Conservation (phyloP, 2,888 invertebrate species). For the Ichneumoninae sp. region DNA sequence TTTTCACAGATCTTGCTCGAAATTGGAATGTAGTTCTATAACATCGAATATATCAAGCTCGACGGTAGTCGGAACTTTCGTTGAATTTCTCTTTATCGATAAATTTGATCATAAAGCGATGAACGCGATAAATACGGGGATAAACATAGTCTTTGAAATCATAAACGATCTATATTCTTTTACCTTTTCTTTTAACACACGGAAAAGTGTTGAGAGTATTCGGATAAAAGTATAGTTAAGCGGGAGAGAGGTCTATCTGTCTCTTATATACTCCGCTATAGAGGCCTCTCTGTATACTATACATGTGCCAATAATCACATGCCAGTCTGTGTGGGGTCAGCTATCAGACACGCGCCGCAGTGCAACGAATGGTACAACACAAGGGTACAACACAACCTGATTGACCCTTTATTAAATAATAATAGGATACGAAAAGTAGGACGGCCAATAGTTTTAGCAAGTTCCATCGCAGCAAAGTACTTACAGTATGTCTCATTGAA, state of each 20-base stretch:
- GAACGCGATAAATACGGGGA: no score
- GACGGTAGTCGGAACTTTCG: not conserved
- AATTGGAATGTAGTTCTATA: not conserved
- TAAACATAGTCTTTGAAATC: no score
- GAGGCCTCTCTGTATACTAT: slow-evolving; percentile 18
- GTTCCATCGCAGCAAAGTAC: not conserved
- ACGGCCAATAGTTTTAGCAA: not conserved
- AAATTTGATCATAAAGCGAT: not conserved
- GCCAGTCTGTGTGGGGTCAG: slow-evolving; percentile 56
- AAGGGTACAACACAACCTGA: slow-evolving; percentile 33
- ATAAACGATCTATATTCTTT: no score
- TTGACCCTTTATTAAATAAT: not conserved
- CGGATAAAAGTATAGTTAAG: not conserved
- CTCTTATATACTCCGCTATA: not conserved
- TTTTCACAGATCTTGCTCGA: not conserved
- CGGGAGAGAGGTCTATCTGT: not conserved
- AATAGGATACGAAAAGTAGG: not conserved
- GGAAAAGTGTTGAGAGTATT: not conserved
- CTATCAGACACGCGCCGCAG: slow-evolving; percentile 56
- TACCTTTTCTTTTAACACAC: not conserved
- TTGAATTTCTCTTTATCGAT: not conserved
- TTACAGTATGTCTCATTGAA: not conserved
- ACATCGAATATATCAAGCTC: not conserved
- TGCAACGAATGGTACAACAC: slow-evolving; percentile 28
- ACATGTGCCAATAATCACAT: slow-evolving; percentile 43